Evolutionary conservation across 30 jellyfish, hydroid and myxozoan genomes (phyloP).

Genomic region (Calvadosia cruxmelitensis): DNA sequence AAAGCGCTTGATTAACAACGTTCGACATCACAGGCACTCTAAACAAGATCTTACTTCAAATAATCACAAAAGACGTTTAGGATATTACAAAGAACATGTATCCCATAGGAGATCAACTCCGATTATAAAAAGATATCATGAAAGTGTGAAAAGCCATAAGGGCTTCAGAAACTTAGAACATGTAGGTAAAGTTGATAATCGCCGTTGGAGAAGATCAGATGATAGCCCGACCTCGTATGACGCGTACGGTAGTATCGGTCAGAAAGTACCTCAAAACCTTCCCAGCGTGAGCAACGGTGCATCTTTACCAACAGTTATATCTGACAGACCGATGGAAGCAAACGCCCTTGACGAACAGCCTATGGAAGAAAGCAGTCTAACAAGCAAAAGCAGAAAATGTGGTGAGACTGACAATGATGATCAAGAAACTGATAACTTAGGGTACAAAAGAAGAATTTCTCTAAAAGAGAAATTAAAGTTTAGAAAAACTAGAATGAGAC

Average conservation of each 20-base stretch:
- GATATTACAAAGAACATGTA: too few species aligned
- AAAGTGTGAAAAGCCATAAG: neutral
- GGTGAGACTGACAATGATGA: neutral
- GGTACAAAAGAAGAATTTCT: neutral
- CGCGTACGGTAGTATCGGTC: constrained; percentile 67
- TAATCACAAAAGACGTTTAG: too few species aligned
- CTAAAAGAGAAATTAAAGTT: neutral
- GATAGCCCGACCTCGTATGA: constrained; percentile 41
- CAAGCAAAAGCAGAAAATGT: neutral
- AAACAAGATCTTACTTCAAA: neutral
- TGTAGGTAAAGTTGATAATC: neutral
- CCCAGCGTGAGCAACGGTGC: constrained; percentile 13
- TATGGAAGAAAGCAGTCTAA: neutral
- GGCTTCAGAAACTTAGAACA: neutral
- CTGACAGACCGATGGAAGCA: neutral
- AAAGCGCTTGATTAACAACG: neutral
- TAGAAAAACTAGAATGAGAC: neutral
- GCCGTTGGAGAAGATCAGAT: constrained; percentile 11
- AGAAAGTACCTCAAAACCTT: constrained; percentile 18
- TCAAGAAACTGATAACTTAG: neutral
- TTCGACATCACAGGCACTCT: neutral
- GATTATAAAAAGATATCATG: too few species aligned
- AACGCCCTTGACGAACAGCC: neutral
- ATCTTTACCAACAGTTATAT: neutral
- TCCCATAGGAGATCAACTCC: neutral